phyloP scores from a whole-genome alignment of 2,888 invertebrate species.

The Idaea straminata region DNA sequence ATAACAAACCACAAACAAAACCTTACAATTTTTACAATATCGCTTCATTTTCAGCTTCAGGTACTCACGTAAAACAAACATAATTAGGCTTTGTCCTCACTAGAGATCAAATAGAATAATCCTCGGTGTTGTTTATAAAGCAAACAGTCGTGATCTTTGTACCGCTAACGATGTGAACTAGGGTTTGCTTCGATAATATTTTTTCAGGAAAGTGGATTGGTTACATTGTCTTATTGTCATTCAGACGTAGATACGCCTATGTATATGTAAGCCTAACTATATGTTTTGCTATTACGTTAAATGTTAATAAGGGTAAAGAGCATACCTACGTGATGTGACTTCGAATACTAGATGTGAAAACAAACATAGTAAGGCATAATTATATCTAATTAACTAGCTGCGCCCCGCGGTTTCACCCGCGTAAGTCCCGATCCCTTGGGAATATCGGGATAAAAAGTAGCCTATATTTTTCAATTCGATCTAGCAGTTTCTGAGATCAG shows the following conservation, averaged over 20 bases:
- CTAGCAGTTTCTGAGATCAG: no score
- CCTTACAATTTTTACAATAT: slow-evolving; percentile 8
- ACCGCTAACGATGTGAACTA: slow-evolving; percentile 31
- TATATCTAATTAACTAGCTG: no score
- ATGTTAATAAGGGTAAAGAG: no score
- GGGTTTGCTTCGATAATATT: slow-evolving; percentile 51
- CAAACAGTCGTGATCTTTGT: slow-evolving; percentile 56
- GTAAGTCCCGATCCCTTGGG: no score
- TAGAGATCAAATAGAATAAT: slow-evolving; percentile 39
- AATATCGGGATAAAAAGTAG: no score
- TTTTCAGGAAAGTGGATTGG: slow-evolving; percentile 40
- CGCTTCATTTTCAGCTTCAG: slow-evolving; percentile 31
- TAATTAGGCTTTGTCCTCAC: slow-evolving; percentile 52
- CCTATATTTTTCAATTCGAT: no score
- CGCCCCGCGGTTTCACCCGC: no score
- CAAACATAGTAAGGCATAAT: no score
- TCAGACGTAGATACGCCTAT: background rate
- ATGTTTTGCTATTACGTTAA: no score
- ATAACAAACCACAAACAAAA: background rate
- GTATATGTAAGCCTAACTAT: background rate
- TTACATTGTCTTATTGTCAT: background rate
- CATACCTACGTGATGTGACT: no score
- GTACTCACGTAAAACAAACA: slow-evolving; percentile 56
- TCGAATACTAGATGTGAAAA: no score
- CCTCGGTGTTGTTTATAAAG: slow-evolving; percentile 41